Evolutionary conservation across 2,888 invertebrate species (phyloP).

Genomic region (Leptopilina drosophilae): DNA sequence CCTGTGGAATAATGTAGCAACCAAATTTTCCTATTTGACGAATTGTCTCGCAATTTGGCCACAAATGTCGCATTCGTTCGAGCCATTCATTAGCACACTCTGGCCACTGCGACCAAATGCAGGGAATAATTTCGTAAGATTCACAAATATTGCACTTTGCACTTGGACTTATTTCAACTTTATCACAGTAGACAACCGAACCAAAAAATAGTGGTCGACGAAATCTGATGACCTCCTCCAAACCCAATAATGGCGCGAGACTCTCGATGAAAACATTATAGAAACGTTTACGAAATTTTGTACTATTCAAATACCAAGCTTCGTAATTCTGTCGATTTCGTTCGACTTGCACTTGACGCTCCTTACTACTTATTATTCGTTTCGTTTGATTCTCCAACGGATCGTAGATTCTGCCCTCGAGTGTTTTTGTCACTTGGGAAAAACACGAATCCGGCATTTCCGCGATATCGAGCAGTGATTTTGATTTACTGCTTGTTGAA

Average conservation of each 20-base stretch:
- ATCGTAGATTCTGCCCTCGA: conserved; percentile 66
- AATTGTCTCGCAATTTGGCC: conserved; percentile 85
- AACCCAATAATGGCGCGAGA: conserved; percentile 80
- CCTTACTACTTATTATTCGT: conserved; percentile 62
- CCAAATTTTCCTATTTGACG: conserved; percentile 83
- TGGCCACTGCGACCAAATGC: conserved; percentile 86
- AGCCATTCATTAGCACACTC: conserved; percentile 84
- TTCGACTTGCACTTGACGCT: conserved; percentile 64
- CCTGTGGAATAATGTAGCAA: conserved; percentile 85
- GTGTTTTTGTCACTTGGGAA: conserved; percentile 64
- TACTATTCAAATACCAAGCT: conserved; percentile 79
- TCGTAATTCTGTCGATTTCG: conserved; percentile 65
- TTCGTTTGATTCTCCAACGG: conserved; percentile 59
- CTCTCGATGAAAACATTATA: conserved; percentile 82
- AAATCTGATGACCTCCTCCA: conserved; percentile 76
- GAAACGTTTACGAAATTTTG: conserved; percentile 84
- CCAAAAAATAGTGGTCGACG: conserved; percentile 78
- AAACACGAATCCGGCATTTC: conserved; percentile 69
- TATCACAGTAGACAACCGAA: conserved; percentile 83
- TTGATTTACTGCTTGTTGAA: conserved; percentile 47
- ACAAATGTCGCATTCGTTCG: conserved; percentile 80
- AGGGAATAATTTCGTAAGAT: conserved; percentile 84
- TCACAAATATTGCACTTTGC: conserved; percentile 64
- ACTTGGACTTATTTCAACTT: conserved; percentile 71
- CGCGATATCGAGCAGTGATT: conserved; percentile 45